These are phyloP conservation scores for Brenthis ino DNA, from an alignment of 2,888 invertebrate species.

Conservation along the genomic window DNA sequence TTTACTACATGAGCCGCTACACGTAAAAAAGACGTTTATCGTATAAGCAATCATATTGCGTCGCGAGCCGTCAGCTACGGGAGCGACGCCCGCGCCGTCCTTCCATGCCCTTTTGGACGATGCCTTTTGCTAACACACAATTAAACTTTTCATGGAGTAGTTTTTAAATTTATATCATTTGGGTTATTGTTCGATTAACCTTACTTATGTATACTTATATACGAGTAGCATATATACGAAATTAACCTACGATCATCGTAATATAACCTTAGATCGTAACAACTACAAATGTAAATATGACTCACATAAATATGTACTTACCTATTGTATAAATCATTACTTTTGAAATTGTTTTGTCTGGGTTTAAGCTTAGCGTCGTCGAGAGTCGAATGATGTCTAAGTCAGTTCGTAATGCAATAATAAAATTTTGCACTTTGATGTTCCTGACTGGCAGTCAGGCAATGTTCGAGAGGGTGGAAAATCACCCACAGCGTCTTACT, in stretches of 20 bases:
- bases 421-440: conserved; percentile 75
- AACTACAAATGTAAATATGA: too few species aligned
- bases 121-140: conserved; percentile 49
- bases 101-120: conserved; percentile 66
- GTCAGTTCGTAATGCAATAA: conserved; percentile 63
- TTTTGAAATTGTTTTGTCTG: conserved; percentile 44
- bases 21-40: conserved; percentile 48
- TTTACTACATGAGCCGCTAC: conserved; percentile 44
- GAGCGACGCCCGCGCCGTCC: conserved; percentile 70
- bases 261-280: too few species aligned
- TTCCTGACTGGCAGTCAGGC: conserved; percentile 50
- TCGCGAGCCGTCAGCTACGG: conserved; percentile 48
- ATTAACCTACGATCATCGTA: neutral
- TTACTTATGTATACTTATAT: too few species aligned
- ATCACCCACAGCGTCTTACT: conserved; percentile 60
- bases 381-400: conserved; percentile 32
- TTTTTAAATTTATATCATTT: conserved; percentile 19
- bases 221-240: neutral
- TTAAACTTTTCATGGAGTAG: conserved; percentile 37
- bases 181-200: conserved; percentile 5
- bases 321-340: neutral
- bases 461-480: conserved; percentile 61
- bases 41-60: conserved; percentile 49
- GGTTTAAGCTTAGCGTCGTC: conserved; percentile 30
- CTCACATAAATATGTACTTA: too few species aligned